A percentile compares a stretch with the other conserved stretches of the same genome.
Evolutionary conservation across 2,113 vertebrate species (phyloP).

Genomic region (Tenrec ecaudatus): DNA sequence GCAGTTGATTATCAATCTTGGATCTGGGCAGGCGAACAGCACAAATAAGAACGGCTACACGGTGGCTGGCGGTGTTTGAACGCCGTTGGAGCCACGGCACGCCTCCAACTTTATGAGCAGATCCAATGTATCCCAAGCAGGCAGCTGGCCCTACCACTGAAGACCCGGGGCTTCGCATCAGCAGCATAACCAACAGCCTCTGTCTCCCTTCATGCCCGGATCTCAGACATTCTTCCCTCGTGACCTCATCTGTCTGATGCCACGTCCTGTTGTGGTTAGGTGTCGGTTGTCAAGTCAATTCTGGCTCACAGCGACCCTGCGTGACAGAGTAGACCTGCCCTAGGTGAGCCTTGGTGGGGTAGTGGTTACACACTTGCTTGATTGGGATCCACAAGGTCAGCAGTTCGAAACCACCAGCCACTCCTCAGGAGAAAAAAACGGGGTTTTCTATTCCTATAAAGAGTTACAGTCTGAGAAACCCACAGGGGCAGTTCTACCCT

Average conservation of each 20-base stretch:
- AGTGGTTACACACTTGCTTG: too few species aligned
- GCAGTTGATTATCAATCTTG: constrained; percentile 63
- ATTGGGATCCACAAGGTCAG: too few species aligned
- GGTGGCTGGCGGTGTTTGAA: neutral
- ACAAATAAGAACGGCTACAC: constrained; percentile 43
- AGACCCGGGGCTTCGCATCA: constrained; percentile 55
- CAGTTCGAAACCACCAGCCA: too few species aligned
- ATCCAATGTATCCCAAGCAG: constrained; percentile 42
- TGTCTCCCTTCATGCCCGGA: constrained; percentile 72
- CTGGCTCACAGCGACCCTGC: neutral
- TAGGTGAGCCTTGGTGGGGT: too few species aligned
- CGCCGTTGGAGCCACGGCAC: neutral
- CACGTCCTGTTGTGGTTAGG: constrained; percentile 37
- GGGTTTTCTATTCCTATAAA: too few species aligned
- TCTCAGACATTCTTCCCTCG: constrained; percentile 74
- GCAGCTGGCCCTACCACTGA: neutral
- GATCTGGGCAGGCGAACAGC: constrained; percentile 71
- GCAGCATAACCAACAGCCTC: constrained; percentile 75
- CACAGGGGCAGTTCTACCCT: too few species aligned
- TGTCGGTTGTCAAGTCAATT: neutral
- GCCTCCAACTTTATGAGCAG: neutral
- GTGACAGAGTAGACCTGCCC: neutral
- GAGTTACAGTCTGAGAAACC: too few species aligned
- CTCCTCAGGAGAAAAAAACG: too few species aligned
- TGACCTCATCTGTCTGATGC: constrained; percentile 68